These are phyloP conservation scores for Drosophila tani DNA, from an alignment of 1,140 invertebrate genomes.

Conservation along the genomic window DNA sequence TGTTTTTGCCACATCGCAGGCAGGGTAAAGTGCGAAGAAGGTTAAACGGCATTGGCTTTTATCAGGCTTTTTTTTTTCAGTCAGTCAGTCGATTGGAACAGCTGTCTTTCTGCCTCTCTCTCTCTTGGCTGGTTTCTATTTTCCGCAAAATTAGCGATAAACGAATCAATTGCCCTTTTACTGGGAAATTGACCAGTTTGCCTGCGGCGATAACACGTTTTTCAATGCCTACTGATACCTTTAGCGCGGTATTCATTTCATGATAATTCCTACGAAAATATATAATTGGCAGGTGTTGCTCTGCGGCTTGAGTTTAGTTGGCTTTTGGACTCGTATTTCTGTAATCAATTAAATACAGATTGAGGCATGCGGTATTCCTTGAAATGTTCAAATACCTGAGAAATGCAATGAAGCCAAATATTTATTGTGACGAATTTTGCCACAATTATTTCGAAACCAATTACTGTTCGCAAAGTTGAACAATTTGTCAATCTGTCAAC, in stretches of 20 bases:
- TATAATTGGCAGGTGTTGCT: conserved; percentile 10
- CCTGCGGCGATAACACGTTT: conserved; percentile 17
- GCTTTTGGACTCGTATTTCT: neutral
- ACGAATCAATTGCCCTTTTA: conserved; percentile 34
- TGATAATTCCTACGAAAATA: conserved; percentile 8
- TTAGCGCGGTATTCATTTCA: conserved; percentile 5
- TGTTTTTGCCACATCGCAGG: conserved; percentile 8
- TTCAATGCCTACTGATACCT: conserved; percentile 7
- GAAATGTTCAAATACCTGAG: too few species aligned
- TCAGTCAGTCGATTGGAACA: neutral
- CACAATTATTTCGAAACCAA: neutral
- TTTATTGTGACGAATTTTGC: too few species aligned
- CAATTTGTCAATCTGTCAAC: neutral
- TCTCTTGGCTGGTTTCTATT: conserved; percentile 10
- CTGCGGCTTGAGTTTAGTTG: neutral
- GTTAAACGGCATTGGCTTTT: conserved; percentile 31
- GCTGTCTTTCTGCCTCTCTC: neutral
- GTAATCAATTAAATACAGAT: neutral
- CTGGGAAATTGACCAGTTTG: conserved; percentile 27
- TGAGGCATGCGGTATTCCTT: neutral
- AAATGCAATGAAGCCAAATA: too few species aligned
- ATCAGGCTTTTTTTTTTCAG: conserved; percentile 5
- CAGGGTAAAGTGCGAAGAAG: conserved; percentile 24
- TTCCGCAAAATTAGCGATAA: conserved; percentile 44
- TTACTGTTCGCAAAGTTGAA: neutral